These are phyloP conservation scores for Choreutis nemorana DNA, from an alignment of 2,888 invertebrate species.

Conservation along the genomic window DNA sequence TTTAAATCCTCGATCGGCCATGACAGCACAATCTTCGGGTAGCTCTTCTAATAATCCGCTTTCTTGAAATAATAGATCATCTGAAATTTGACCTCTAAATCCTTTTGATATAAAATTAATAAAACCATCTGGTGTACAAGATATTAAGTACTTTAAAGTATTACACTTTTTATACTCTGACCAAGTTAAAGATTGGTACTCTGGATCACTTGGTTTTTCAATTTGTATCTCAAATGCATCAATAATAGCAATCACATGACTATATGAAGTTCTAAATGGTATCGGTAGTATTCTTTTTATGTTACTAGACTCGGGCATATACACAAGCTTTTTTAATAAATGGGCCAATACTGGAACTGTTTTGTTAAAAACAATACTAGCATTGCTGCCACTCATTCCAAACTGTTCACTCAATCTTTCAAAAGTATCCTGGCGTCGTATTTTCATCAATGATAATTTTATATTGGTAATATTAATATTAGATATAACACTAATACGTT, in stretches of 20 bases:
- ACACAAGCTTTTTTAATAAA: not conserved
- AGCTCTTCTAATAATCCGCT: slow-evolving; percentile 2
- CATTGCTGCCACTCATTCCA: slow-evolving; percentile 8
- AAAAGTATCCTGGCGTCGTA: slow-evolving; percentile 7
- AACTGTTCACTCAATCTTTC: no score
- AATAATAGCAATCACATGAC: no score
- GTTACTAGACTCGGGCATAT: not conserved
- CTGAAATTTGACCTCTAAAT: not conserved
- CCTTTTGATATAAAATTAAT: slow-evolving; percentile 2
- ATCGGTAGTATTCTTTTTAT: slow-evolving; percentile 5
- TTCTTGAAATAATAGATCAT: slow-evolving; percentile 1
- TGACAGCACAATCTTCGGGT: slow-evolving; percentile 4
- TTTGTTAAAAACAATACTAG: slow-evolving; percentile 8
- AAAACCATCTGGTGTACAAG: slow-evolving; percentile 1
- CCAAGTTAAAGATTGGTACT: slow-evolving; percentile 3
- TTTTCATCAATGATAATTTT: slow-evolving; percentile 7
- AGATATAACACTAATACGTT: slow-evolving; percentile 7
- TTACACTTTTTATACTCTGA: slow-evolving; percentile 5
- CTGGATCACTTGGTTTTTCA: slow-evolving; percentile 2
- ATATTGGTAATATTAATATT: slow-evolving; percentile 8
- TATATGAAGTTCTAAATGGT: slow-evolving; percentile 5
- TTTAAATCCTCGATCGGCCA: slow-evolving; percentile 10
- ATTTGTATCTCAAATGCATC: no score
- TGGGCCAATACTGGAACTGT: not conserved
- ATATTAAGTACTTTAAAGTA: slow-evolving; percentile 2